Evolutionary conservation across 2,888 invertebrate genomes (phyloP), one percentile per base, ranked within the genome.

Genomic region (Polydrusus pterygomalis): DNA sequence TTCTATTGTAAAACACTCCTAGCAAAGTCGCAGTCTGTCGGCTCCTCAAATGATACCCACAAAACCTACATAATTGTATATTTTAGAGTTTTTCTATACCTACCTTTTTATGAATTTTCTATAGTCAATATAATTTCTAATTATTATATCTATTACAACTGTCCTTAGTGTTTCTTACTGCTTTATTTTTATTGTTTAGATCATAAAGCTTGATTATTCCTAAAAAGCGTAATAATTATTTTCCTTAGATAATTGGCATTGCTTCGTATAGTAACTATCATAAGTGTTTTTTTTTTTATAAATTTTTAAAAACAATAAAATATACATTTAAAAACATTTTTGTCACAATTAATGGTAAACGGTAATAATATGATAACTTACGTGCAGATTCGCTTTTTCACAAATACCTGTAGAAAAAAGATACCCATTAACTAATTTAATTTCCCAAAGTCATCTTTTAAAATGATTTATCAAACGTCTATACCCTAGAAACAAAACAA

Each of bases 131-230:
- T n/a, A n/a, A n/a, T n/a, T n/a, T n/a, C n/a, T n/a, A n/a, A n/a
- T n/a, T n/a, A n/a, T n/a, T n/a, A n/a, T n/a, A n/a, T n/a, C n/a
- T n/a, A n/a, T n/a, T 34, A 10, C 10, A 34, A 34, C 34, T 51
- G 13, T 51, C 49, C 49, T 49, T 49, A 49, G 49, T 49, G 18
- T 49, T 49, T 49, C 49, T 51, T 18, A 11, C 20, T 51, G n/a
- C 11, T 51, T 51, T 17, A 11, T 51, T 51, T 51, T 18, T 0
- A 20, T 51, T 51, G 1, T 49, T n/a, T n/a, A n/a, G n/a, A 17
- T 17, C 15, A 49, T 15, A 9, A 49, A 17, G 47, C 47, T 17
- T 45, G 17, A 13, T 43, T 43, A 43, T 6, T 43, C 2, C n/a
- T 43, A 43, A 6, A 40, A 40, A 40, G 6, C 5, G 43, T n/a